Evolutionary conservation across 2,888 invertebrate species (phyloP).

Genomic region (Catocala sponsa): DNA sequence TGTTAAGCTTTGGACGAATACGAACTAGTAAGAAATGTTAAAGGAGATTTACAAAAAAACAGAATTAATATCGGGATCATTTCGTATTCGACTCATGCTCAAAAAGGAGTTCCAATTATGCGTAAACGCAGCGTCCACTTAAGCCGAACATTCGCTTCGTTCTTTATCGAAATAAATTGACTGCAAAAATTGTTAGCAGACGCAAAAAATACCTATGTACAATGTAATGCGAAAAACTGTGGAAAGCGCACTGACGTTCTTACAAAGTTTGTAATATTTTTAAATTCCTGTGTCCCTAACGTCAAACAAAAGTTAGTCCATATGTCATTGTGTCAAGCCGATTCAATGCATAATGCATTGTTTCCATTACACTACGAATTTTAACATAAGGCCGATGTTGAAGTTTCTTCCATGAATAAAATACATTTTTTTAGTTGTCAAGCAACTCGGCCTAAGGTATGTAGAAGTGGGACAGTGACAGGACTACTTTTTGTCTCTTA

Average conservation of each 20-base stretch:
- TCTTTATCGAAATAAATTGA: slow-evolving; percentile 70
- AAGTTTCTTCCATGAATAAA: slow-evolving; percentile 84
- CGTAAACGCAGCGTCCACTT: slow-evolving; percentile 81
- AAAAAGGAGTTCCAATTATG: slow-evolving; percentile 84
- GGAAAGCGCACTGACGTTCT: slow-evolving; percentile 70
- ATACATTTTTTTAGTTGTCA: slow-evolving; percentile 77
- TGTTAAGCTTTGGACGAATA: slow-evolving; percentile 51
- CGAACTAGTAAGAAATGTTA: slow-evolving; percentile 61
- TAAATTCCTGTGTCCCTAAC: slow-evolving; percentile 76
- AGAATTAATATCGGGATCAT: slow-evolving; percentile 75
- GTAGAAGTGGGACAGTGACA: slow-evolving; percentile 57
- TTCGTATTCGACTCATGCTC: slow-evolving; percentile 78
- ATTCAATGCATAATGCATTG: slow-evolving; percentile 83
- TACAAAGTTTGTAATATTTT: slow-evolving; percentile 69
- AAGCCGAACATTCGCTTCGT: slow-evolving; percentile 71
- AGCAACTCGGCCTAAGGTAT: slow-evolving; percentile 57
- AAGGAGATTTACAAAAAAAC: slow-evolving; percentile 70
- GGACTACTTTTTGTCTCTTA: slow-evolving; percentile 64
- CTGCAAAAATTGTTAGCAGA: slow-evolving; percentile 68
- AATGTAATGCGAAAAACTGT: slow-evolving; percentile 69
- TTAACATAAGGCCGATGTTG: slow-evolving; percentile 86
- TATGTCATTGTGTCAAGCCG: slow-evolving; percentile 84
- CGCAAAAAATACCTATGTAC: slow-evolving; percentile 66
- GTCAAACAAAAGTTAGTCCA: slow-evolving; percentile 79
- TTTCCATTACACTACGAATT: slow-evolving; percentile 87